phyloP scores from a whole-genome alignment of 64 coral and sea anemone genomes.

The Catalaphyllia jardinei region DNA sequence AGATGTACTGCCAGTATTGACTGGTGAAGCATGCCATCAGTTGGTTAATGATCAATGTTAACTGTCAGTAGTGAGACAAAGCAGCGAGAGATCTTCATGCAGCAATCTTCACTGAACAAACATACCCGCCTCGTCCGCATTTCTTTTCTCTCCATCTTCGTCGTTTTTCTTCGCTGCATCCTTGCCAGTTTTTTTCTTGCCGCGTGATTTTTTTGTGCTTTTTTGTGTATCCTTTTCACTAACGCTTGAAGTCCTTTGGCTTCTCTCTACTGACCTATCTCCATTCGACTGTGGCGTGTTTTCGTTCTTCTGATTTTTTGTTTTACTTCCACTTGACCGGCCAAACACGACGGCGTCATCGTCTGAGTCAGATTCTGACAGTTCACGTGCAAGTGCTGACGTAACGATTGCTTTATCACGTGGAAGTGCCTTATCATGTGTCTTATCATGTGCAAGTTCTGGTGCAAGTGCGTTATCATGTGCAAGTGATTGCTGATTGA shows the following conservation, averaged over 20 bases:
- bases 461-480: conserved; percentile 15
- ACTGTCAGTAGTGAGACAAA: not conserved
- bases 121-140: conserved; percentile 25
- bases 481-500: not conserved
- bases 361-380: conserved; percentile 34
- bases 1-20: not conserved
- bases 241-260: not conserved
- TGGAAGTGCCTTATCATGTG: conserved; percentile 22
- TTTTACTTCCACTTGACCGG: not conserved
- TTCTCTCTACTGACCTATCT: not conserved
- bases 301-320: not conserved
- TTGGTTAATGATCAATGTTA: conserved; percentile 6
- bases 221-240: not conserved
- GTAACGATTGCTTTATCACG: not conserved
- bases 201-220: not conserved
- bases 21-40: not conserved
- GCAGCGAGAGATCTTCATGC: not conserved
- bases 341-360: conserved; percentile 37
- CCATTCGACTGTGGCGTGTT: not conserved
- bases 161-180: not conserved
- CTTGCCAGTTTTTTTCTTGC: not conserved
- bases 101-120: not conserved
- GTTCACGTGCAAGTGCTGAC: not conserved
- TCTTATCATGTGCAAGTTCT: conserved; percentile 5
- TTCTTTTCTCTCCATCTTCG: not conserved